Evolutionary conservation across 2,888 invertebrate species (phyloP), one percentile per base, ranked within the genome.

Genomic region (Trimorus sp.): DNA sequence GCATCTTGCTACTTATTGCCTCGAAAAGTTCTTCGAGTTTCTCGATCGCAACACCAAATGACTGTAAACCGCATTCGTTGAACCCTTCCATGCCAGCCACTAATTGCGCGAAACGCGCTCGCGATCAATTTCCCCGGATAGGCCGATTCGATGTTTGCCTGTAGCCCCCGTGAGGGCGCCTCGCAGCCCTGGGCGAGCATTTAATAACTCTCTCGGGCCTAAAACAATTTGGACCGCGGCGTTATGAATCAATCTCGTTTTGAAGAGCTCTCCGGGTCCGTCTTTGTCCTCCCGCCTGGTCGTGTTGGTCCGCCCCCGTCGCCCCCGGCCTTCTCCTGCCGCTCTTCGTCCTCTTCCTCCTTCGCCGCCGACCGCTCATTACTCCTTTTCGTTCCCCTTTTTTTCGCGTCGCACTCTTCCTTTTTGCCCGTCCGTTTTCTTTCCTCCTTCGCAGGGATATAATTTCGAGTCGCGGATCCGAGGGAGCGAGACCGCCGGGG

Each of bases 391-490:
- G 48, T 51, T 9, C 12, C 15, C 14, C 37, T 65, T 53, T 40
- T n/a, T 49, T 36, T 60, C 38, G 0, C 45, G 54, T 59, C 38
- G 40, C 40, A 9, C 48, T 63, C 63, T 3, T 48, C 56, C 9
- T 65, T 56, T 58, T 66, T 66, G 16, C 56, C 45, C 49, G 42
- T 59, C n/a, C 54, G 49, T 77, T 66, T 75, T 73, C 76, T 81
- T 62, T 76, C 66, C 66, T 76, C 59, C 58, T 70, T 80, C 76
- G 68, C 76, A 73, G 68, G 68, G 73, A 76, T 81, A 76, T 81
- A 81, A 81, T 81, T 81, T 81, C 68, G 68, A 76, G 59, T 58
- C 81, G 62, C 75, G 56, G 60, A 70, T 75, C 63, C 75, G 79
- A 80, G 70, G 75, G 69, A 76, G 73, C 26, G 26, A 26, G 26